phyloP scores from a whole-genome alignment of 2,888 invertebrate genomes.

The Galeopsomyia nigrocyanea region DNA sequence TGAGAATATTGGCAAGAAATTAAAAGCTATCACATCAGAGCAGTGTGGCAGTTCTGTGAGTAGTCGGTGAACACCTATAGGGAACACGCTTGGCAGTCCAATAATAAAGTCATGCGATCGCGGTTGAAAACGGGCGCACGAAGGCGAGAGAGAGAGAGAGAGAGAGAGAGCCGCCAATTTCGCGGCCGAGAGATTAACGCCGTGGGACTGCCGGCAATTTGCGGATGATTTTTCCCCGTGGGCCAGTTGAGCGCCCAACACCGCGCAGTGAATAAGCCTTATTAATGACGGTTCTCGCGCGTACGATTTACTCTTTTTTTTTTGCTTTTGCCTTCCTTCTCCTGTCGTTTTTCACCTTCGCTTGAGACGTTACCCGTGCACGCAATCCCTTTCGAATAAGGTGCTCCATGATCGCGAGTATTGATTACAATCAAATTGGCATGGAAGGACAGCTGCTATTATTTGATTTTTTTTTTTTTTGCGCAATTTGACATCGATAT shows the following conservation, averaged over 20 bases:
- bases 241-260: not conserved
- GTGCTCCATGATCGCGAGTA: no score
- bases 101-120: conserved; percentile 32
- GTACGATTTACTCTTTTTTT: not conserved
- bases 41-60: not conserved
- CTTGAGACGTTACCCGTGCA: no score
- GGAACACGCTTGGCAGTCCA: not conserved
- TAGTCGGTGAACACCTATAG: not conserved
- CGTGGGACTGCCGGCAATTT: conserved; percentile 33
- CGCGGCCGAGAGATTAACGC: conserved; percentile 30
- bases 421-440: no score
- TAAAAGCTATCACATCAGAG: not conserved
- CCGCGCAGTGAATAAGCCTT: not conserved
- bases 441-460: no score
- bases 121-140: not conserved
- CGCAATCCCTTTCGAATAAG: no score
- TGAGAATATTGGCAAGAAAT: not conserved
- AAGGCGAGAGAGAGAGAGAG: not conserved
- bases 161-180: conserved; percentile 10
- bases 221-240: conserved; percentile 26
- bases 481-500: no score
- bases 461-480: no score
- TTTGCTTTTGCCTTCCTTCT: no score
- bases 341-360: no score
- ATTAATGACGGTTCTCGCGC: conserved; percentile 6